Evolutionary conservation across 2,888 invertebrate genomes (phyloP).

Genomic region (Chloroclysta siterata): DNA sequence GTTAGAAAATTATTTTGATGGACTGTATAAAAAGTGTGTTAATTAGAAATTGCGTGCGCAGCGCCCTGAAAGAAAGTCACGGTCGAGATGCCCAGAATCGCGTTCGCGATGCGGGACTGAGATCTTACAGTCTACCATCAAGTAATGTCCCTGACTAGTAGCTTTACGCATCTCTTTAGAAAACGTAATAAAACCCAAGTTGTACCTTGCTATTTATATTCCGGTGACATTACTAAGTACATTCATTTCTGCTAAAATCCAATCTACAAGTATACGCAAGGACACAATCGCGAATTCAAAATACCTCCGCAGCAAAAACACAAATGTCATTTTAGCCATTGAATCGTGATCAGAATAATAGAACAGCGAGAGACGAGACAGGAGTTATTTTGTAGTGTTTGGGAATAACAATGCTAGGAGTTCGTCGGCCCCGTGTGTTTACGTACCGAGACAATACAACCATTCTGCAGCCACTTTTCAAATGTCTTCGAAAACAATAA

Average conservation of each 20-base stretch:
- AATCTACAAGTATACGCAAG: background rate
- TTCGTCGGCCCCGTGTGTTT: constrained; percentile 75
- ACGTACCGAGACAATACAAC: constrained; percentile 64
- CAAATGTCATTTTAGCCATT: constrained; percentile 65
- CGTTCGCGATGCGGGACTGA: constrained; percentile 51
- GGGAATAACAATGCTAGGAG: constrained; percentile 78
- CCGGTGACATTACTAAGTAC: no score
- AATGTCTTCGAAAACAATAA: constrained; percentile 59
- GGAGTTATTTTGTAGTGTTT: constrained; percentile 70
- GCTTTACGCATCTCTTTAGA: constrained; percentile 7
- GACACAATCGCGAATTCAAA: constrained; percentile 34
- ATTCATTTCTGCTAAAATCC: no score
- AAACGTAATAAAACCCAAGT: background rate
- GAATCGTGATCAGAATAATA: constrained; percentile 73
- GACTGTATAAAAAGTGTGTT: constrained; percentile 57
- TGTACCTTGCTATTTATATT: background rate
- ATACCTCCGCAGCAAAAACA: constrained; percentile 56
- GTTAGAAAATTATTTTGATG: constrained; percentile 40
- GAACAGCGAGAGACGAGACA: constrained; percentile 49
- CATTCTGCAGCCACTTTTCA: constrained; percentile 59
- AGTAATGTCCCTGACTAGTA: constrained; percentile 20
- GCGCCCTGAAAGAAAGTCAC: constrained; percentile 75
- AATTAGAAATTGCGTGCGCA: constrained; percentile 64
- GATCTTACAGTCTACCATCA: constrained; percentile 25
- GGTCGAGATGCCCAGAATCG: constrained; percentile 68